Conservation (phyloP, 2,888 invertebrate genomes). For the Stramonita haemastoma region DNA sequence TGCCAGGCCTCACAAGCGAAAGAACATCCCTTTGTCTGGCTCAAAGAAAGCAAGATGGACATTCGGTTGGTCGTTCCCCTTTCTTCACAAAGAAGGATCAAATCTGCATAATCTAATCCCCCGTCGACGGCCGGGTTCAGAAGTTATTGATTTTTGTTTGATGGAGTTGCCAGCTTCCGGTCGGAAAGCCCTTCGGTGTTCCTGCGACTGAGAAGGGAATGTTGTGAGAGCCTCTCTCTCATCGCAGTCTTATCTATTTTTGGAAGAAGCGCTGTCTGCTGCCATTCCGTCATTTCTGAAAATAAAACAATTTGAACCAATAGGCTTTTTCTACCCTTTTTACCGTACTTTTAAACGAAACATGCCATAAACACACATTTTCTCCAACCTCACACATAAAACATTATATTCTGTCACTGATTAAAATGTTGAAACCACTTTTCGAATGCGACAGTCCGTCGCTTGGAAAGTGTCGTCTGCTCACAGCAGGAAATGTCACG, state of each 20-base stretch:
- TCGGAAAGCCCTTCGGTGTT: slow-evolving; percentile 51
- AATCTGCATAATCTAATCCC: slow-evolving; percentile 46
- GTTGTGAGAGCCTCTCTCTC: slow-evolving; percentile 45
- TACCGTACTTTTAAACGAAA: not conserved
- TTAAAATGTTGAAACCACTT: not conserved
- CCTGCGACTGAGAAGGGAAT: slow-evolving; percentile 42
- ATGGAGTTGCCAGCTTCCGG: slow-evolving; percentile 54
- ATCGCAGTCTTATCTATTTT: slow-evolving; percentile 45
- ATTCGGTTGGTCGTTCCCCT: slow-evolving; percentile 50
- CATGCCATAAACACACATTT: not conserved
- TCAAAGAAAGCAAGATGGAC: slow-evolving; percentile 43
- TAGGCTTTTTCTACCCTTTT: not conserved
- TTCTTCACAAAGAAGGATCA: slow-evolving; percentile 48
- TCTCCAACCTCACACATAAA: not conserved
- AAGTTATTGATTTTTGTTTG: slow-evolving; percentile 52
- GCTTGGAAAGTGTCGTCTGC: slow-evolving; percentile 37
- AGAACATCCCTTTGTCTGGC: slow-evolving; percentile 49
- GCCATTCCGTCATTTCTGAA: slow-evolving; percentile 31
- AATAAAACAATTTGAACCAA: slow-evolving; percentile 25
- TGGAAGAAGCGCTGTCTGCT: slow-evolving; percentile 38
- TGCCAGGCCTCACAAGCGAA: slow-evolving; percentile 46
- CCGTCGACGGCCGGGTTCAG: slow-evolving; percentile 40
- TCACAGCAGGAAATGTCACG: slow-evolving; percentile 40
- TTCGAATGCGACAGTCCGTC: not conserved
- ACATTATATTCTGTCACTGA: not conserved